Evolutionary conservation across 2,113 vertebrate species (phyloP).

Genomic region (Hymenochirus boettgeri): DNA sequence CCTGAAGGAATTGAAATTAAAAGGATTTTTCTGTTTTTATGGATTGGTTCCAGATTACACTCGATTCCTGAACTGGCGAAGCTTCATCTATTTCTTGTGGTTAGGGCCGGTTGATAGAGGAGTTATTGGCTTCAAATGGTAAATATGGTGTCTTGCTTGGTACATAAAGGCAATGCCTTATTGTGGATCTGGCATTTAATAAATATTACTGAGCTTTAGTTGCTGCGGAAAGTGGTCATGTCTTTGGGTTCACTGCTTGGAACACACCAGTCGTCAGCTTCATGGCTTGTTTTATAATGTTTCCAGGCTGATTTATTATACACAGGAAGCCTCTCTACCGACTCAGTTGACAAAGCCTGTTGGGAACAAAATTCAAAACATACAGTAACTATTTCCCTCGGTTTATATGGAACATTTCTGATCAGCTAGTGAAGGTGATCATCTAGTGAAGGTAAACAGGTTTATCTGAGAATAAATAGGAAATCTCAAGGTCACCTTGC

Average conservation of each 20-base stretch:
- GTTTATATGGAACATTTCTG: no score
- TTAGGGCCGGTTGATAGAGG: no score
- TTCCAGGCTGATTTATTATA: slow-evolving; percentile 96
- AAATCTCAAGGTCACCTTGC: no score
- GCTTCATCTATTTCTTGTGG: no score
- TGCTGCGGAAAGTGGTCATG: slow-evolving; percentile 90
- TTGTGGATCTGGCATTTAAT: no score
- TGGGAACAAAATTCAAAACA: slow-evolving; percentile 21
- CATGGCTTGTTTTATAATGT: slow-evolving; percentile 87
- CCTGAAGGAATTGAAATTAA: background rate
- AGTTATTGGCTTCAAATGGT: no score
- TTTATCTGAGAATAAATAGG: no score
- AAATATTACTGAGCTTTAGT: background rate
- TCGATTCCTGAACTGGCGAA: no score
- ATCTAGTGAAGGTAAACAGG: no score
- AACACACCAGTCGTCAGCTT: slow-evolving; percentile 92
- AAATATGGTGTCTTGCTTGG: background rate
- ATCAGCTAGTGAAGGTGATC: no score
- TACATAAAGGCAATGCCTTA: background rate
- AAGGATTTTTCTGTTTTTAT: background rate
- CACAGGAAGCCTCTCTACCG: slow-evolving; percentile 88
- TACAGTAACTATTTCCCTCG: no score
- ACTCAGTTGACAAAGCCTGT: slow-evolving; percentile 92
- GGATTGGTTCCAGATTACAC: no score
- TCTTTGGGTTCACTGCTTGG: slow-evolving; percentile 95